These are phyloP conservation scores for Mugil cephalus DNA, from an alignment of 2,113 vertebrate genomes.

Conservation along the genomic window DNA sequence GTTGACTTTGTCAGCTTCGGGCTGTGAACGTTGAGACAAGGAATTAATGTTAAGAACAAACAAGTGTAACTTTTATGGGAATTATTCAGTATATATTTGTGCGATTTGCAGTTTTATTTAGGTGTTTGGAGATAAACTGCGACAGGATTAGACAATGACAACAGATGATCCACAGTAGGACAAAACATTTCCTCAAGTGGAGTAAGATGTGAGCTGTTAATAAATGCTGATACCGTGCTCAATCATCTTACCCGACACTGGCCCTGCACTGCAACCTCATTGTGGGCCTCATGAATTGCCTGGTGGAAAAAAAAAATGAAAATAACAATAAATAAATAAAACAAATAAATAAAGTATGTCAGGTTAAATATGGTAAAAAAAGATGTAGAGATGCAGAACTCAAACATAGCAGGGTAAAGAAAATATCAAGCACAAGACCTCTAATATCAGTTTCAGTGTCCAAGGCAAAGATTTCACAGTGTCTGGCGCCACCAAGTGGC, in stretches of 20 bases:
- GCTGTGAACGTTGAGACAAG: conserved; percentile 79
- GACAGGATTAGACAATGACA: not conserved
- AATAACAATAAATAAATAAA: not conserved
- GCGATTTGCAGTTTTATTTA: not conserved
- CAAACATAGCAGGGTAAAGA: fast-evolving
- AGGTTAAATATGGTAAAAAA: not conserved
- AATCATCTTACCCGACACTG: conserved; percentile 89
- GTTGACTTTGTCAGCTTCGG: conserved; percentile 90
- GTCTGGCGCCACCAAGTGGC: conserved; percentile 61
- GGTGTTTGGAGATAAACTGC: not conserved
- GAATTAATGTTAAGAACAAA: too few relatives aligned
- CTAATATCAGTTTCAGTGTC: not conserved
- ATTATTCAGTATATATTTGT: not conserved
- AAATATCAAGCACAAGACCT: not conserved
- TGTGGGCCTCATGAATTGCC: conserved; percentile 92
- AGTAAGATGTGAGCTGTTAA: not conserved
- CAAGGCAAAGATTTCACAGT: not conserved
- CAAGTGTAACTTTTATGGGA: too few relatives aligned
- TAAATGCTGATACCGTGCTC: not conserved
- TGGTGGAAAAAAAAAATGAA: conserved; percentile 50
- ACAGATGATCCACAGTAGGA: too few relatives aligned
- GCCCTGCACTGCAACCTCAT: conserved; percentile 91
- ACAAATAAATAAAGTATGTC: not conserved
- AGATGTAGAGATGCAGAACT: not conserved
- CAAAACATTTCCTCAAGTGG: not conserved